Percentiles rank a stretch among this genome's conserved stretches.
Evolutionary conservation across 2,888 invertebrate species (phyloP).

Genomic region (Xanthia togata): DNA sequence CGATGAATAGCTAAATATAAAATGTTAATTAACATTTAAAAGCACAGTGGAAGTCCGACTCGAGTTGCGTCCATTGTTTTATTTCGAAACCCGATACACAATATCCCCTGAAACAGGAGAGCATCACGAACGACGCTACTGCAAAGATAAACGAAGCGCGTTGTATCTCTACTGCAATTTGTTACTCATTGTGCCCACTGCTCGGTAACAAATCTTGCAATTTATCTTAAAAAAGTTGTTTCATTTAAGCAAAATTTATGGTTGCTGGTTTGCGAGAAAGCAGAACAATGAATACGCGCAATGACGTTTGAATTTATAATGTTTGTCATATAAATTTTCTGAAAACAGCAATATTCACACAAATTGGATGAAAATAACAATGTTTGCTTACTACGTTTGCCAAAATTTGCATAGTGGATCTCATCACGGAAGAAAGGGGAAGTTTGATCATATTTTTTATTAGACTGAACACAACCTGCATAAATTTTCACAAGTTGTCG

Average conservation of each 20-base stretch:
- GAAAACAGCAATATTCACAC: slow-evolving; percentile 43
- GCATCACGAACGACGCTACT: slow-evolving; percentile 65
- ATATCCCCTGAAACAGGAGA: slow-evolving; percentile 62
- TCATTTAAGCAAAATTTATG: slow-evolving; percentile 62
- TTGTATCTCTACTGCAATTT: slow-evolving; percentile 77
- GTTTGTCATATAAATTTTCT: slow-evolving; percentile 34
- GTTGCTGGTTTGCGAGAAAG: slow-evolving; percentile 22
- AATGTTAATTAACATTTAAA: slow-evolving; percentile 59
- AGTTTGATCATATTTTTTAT: slow-evolving; percentile 59
- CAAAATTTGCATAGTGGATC: slow-evolving; percentile 51
- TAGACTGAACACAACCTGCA: slow-evolving; percentile 51
- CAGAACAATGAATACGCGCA: slow-evolving; percentile 47
- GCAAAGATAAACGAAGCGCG: slow-evolving; percentile 69
- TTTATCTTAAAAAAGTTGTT: slow-evolving; percentile 68
- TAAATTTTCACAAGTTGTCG: slow-evolving; percentile 59
- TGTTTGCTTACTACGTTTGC: slow-evolving; percentile 31
- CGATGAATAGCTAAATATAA: slow-evolving; percentile 32
- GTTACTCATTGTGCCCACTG: slow-evolving; percentile 77
- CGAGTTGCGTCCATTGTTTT: slow-evolving; percentile 59
- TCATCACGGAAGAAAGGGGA: slow-evolving; percentile 47
- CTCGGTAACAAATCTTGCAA: slow-evolving; percentile 63
- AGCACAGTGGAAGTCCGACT: slow-evolving; percentile 49
- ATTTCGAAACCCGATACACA: slow-evolving; percentile 58
- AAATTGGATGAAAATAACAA: slow-evolving; percentile 41
- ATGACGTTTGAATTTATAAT: slow-evolving; percentile 56